Evolutionary conservation across 2,113 vertebrate genomes (phyloP).

Genomic region (Canis aureus): DNA sequence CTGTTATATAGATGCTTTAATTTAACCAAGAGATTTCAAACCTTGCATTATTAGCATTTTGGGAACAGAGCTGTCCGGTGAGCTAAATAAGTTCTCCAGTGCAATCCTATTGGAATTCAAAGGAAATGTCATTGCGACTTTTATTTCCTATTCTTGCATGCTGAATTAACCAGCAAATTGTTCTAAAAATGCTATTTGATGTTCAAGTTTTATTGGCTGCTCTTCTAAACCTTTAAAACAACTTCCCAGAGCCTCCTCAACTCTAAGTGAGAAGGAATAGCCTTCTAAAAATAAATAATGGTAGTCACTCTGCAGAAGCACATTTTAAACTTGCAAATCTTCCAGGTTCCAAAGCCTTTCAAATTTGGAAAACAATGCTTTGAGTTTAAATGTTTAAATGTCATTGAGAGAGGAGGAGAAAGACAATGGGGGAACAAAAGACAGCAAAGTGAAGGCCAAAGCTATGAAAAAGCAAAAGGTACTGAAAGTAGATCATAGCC

Average conservation of each 20-base stretch:
- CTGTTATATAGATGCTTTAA: not conserved
- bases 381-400: conserved; percentile 60
- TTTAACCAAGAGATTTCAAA: conserved; percentile 27
- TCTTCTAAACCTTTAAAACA: conserved; percentile 55
- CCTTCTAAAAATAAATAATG: conserved; percentile 26
- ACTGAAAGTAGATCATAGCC: not conserved
- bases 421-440: not conserved
- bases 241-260: not conserved
- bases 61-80: not conserved
- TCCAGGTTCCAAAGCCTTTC: conserved; percentile 30
- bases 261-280: not conserved
- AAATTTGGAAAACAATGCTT: conserved; percentile 16
- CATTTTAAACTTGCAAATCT: conserved; percentile 32
- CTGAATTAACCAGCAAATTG: not conserved
- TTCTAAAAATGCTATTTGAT: conserved; percentile 46
- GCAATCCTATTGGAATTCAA: conserved; percentile 21
- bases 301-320: not conserved
- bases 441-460: not conserved
- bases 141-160: conserved; percentile 43
- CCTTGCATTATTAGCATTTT: conserved; percentile 22
- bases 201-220: not conserved
- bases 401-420: not conserved
- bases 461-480: not conserved
- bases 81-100: not conserved
- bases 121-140: conserved; percentile 37